These are phyloP conservation scores for Latrodectus hesperus DNA, from an alignment of 2,888 invertebrate species.

Conservation along the genomic window DNA sequence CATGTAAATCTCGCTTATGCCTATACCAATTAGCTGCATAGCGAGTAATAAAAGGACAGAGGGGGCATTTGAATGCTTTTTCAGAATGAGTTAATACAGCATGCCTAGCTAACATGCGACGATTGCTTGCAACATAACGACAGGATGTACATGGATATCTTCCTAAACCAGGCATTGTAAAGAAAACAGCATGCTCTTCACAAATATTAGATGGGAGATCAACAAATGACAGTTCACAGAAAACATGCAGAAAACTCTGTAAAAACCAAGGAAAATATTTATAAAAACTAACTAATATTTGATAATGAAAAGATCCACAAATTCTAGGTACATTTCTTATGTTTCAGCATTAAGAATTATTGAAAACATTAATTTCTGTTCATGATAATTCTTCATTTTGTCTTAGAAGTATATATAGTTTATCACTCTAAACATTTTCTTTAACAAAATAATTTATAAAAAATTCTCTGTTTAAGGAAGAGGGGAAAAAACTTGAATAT, in stretches of 20 bases:
- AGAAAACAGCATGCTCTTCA: constrained; percentile 57
- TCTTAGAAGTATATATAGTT: too few relatives aligned
- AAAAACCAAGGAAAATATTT: constrained; percentile 55
- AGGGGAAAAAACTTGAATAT: too few relatives aligned
- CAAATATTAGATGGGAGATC: constrained; percentile 37
- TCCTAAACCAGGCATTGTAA: constrained; percentile 64
- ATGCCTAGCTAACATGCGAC: constrained; percentile 69
- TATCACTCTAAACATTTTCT: too few relatives aligned
- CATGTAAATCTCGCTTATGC: constrained; percentile 71
- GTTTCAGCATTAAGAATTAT: too few relatives aligned
- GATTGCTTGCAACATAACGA: constrained; percentile 66
- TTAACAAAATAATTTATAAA: too few relatives aligned
- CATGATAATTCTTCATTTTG: too few relatives aligned
- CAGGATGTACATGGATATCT: constrained; percentile 67
- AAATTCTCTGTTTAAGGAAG: too few relatives aligned
- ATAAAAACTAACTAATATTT: constrained; percentile 11
- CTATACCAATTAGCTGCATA: constrained; percentile 71
- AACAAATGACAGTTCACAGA: constrained; percentile 41
- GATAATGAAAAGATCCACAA: too few relatives aligned
- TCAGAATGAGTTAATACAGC: constrained; percentile 65
- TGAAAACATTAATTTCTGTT: too few relatives aligned
- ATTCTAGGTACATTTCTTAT: too few relatives aligned
- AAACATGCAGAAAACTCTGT: constrained; percentile 65
- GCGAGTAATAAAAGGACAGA: constrained; percentile 71
- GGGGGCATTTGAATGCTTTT: constrained; percentile 71